phyloP scores from a whole-genome alignment of 2,888 invertebrate genomes.

The Busseola fusca region DNA sequence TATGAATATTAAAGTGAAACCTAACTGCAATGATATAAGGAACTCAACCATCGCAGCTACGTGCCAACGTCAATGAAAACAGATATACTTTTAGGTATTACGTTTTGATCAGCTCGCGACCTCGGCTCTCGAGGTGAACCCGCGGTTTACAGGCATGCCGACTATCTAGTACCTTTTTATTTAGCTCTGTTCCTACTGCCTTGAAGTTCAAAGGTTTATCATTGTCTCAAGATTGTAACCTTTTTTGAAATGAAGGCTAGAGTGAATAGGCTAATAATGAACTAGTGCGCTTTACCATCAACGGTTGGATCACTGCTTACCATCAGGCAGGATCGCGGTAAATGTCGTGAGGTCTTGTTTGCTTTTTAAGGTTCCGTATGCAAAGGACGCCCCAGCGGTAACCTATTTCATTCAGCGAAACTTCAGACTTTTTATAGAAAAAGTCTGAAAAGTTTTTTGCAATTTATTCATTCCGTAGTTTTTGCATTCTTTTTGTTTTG shows the following conservation, averaged over 20 bases:
- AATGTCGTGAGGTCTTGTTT: too few relatives aligned
- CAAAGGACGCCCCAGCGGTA: too few relatives aligned
- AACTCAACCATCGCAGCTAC: slow-evolving; percentile 7
- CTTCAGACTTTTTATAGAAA: too few relatives aligned
- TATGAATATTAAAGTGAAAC: slow-evolving; percentile 12
- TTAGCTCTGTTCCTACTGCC: slow-evolving; percentile 6
- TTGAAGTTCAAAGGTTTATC: slow-evolving; percentile 26
- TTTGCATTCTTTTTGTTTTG: too few relatives aligned
- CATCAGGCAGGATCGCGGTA: too few relatives aligned
- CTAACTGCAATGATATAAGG: slow-evolving; percentile 26
- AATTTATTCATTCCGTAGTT: too few relatives aligned
- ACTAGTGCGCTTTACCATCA: too few relatives aligned
- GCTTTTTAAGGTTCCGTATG: too few relatives aligned
- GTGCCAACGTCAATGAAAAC: slow-evolving; percentile 10
- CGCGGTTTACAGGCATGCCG: slow-evolving; percentile 37
- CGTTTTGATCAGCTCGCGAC: slow-evolving; percentile 38
- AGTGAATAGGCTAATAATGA: too few relatives aligned
- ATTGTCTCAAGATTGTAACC: background rate
- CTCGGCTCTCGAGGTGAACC: slow-evolving; percentile 46
- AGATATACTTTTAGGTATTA: slow-evolving; percentile 22
- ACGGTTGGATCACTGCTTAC: too few relatives aligned
- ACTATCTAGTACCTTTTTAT: slow-evolving; percentile 38
- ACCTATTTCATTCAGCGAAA: too few relatives aligned
- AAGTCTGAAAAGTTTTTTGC: too few relatives aligned
- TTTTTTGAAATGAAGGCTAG: background rate